Conservation (phyloP, 2,113 vertebrate species). For the Zingel zingel region DNA sequence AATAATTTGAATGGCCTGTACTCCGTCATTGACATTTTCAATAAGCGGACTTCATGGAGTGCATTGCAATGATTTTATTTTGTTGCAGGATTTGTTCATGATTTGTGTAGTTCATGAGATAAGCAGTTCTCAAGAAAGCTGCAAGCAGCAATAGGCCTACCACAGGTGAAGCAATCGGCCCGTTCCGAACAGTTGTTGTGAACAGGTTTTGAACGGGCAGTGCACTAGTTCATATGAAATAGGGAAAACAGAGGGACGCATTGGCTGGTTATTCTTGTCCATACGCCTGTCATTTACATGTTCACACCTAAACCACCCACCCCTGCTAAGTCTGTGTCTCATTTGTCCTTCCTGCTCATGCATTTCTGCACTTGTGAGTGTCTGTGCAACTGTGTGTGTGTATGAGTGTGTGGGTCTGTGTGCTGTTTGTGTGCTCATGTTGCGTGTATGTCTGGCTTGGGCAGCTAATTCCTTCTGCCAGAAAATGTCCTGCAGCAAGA, state of each 20-base stretch:
- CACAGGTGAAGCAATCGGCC: too few relatives aligned
- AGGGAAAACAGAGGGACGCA: conserved; percentile 52
- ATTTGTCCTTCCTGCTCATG: conserved; percentile 59
- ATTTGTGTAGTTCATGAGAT: too few relatives aligned
- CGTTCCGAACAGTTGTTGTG: too few relatives aligned
- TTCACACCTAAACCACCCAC: conserved; percentile 73
- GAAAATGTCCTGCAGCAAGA: conserved; percentile 75
- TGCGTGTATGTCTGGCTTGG: conserved; percentile 53
- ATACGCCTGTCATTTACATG: conserved; percentile 78
- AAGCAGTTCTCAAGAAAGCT: too few relatives aligned
- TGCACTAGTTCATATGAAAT: too few relatives aligned
- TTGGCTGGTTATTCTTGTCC: conserved; percentile 65
- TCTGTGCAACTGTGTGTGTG: conserved; percentile 3
- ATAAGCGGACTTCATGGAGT: too few relatives aligned
- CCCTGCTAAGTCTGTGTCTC: conserved; percentile 59
- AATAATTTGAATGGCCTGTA: too few relatives aligned
- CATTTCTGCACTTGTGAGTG: conserved; percentile 32
- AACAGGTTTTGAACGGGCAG: too few relatives aligned
- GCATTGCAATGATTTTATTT: too few relatives aligned
- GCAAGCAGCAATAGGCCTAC: too few relatives aligned
- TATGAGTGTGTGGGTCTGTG: conserved; percentile 4
- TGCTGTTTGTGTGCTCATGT: conserved; percentile 13
- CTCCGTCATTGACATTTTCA: too few relatives aligned
- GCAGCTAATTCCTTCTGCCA: conserved; percentile 68
- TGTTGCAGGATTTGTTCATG: too few relatives aligned